Evolutionary conservation across 2,797 vertebrate species (phyloP).

Genomic region (Gymnodraco acuticeps): DNA sequence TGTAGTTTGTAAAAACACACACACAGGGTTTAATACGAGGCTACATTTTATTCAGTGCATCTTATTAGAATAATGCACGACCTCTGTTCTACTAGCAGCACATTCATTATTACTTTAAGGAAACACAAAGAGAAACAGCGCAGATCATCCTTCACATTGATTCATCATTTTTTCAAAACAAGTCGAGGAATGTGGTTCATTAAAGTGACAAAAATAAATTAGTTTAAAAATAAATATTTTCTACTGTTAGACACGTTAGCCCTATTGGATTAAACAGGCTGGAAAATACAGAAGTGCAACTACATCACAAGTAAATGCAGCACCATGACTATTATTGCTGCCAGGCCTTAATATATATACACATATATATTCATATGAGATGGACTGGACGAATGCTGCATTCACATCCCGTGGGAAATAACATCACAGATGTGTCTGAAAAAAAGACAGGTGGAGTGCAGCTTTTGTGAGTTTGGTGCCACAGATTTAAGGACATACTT

Average conservation of each 20-base stretch:
- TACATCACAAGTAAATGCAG: constrained; percentile 39
- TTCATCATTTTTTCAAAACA: constrained; percentile 13
- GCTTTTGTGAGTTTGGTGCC: too few relatives aligned
- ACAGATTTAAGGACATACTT: not conserved
- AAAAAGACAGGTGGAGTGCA: too few relatives aligned
- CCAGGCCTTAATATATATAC: constrained; percentile 28
- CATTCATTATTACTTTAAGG: constrained; percentile 42
- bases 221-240: constrained; percentile 77
- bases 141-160: constrained; percentile 24
- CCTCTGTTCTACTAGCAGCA: constrained; percentile 60
- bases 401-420: constrained; percentile 34
- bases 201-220: constrained; percentile 84
- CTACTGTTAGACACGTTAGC: constrained; percentile 49
- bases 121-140: constrained; percentile 28
- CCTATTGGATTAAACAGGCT: constrained; percentile 24
- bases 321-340: constrained; percentile 67
- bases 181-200: constrained; percentile 64
- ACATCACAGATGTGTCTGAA: not conserved
- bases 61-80: constrained; percentile 22
- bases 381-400: constrained; percentile 29
- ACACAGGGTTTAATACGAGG: constrained; percentile 31
- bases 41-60: constrained; percentile 69
- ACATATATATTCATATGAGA: not conserved
- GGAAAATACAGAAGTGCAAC: constrained; percentile 44
- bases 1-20: not conserved